A percentile compares a stretch with the other conserved stretches of the same genome.
Conservation (phyloP, 1,140 invertebrate genomes). For the Laupala kohalensis region DNA sequence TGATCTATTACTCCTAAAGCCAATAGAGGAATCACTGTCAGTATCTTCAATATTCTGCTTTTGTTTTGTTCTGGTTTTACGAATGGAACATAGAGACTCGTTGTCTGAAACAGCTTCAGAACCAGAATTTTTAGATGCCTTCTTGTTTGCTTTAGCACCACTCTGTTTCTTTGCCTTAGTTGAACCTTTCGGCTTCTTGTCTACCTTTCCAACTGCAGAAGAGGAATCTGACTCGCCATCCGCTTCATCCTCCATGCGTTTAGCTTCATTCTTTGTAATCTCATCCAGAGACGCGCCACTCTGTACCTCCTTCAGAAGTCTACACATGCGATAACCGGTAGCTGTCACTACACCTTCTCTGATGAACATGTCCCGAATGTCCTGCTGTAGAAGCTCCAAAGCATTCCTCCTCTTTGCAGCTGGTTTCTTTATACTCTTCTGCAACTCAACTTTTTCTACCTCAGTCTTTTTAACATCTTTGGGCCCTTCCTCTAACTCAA, state of each 20-base stretch:
- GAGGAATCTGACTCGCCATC: conserved; percentile 1
- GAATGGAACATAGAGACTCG: too few species aligned
- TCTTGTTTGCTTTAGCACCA: not conserved
- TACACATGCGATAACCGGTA: conserved; percentile 39
- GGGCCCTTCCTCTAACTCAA: conserved; percentile 26
- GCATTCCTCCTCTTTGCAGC: conserved; percentile 29
- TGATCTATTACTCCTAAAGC: not conserved
- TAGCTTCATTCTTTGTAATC: not conserved
- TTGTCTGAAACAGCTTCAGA: not conserved
- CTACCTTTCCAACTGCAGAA: not conserved
- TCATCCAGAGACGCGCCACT: conserved; percentile 7
- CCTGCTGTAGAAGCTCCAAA: conserved; percentile 45
- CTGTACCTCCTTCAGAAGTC: conserved; percentile 20
- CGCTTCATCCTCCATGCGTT: conserved; percentile 5
- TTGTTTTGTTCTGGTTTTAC: not conserved
- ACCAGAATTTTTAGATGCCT: not conserved
- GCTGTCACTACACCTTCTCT: conserved; percentile 39
- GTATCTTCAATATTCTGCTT: not conserved
- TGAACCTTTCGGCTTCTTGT: not conserved
- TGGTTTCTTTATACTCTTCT: conserved; percentile 6
- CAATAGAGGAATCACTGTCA: not conserved
- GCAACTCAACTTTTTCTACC: not conserved
- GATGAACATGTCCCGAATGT: conserved; percentile 53
- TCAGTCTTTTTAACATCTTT: conserved; percentile 24
- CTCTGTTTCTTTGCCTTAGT: not conserved